Evolutionary conservation across 2,888 invertebrate species (phyloP).

Genomic region (Falcaria lacertinaria): DNA sequence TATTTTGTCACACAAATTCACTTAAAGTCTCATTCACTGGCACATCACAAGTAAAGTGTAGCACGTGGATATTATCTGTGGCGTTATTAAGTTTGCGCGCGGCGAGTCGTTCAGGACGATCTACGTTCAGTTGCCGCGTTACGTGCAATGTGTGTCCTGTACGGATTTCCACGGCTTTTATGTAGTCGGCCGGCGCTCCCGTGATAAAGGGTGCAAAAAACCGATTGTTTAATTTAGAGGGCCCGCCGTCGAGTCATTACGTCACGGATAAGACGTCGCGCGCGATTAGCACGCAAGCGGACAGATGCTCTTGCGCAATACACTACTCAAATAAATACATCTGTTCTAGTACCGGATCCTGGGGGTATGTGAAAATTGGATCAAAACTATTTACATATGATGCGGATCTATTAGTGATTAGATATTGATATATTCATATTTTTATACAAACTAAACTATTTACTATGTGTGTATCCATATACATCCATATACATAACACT

Average conservation of each 20-base stretch:
- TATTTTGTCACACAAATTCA: constrained; percentile 24
- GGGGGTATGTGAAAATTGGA: constrained; percentile 60
- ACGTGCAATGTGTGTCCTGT: constrained; percentile 74
- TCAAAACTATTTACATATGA: constrained; percentile 2
- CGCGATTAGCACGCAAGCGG: constrained; percentile 54
- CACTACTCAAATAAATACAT: constrained; percentile 72
- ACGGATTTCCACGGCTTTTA: constrained; percentile 74
- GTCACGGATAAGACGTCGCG: constrained; percentile 66
- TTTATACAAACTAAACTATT: too few relatives aligned
- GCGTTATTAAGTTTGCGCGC: constrained; percentile 13
- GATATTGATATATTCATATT: too few relatives aligned
- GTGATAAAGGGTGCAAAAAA: constrained; percentile 77
- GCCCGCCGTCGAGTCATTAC: constrained; percentile 52
- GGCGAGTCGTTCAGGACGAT: constrained; percentile 43
- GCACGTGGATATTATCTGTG: constrained; percentile 5
- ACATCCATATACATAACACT: too few relatives aligned
- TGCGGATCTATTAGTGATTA: background rate
- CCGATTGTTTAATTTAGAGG: constrained; percentile 69
- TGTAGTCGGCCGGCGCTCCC: constrained; percentile 64
- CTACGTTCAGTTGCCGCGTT: constrained; percentile 68
- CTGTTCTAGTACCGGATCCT: constrained; percentile 63
- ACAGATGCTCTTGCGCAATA: constrained; percentile 67
- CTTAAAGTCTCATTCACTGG: constrained; percentile 37
- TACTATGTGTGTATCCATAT: too few relatives aligned
- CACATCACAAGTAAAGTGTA: constrained; percentile 30